Evolutionary conservation across 1,140 invertebrate genomes (phyloP).

Genomic region (Carcinoscorpius rotundicauda): DNA sequence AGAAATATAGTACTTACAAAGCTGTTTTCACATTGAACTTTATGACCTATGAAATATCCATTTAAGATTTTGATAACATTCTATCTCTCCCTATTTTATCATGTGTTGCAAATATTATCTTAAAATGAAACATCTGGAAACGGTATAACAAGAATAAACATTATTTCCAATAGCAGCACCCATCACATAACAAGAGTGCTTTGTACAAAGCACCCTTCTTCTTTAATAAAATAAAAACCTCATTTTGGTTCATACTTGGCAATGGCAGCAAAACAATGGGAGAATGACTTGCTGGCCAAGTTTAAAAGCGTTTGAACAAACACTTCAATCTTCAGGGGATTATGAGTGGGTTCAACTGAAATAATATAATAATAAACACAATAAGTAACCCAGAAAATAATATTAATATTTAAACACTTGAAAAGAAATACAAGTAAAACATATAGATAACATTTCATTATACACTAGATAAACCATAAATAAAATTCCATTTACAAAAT

Average conservation of each 20-base stretch:
- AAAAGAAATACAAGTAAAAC: background rate
- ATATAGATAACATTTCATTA: background rate
- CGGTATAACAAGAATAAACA: too few relatives aligned
- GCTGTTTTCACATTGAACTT: too few relatives aligned
- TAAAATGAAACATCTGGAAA: too few relatives aligned
- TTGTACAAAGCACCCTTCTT: too few relatives aligned
- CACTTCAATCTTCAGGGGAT: slow-evolving; percentile 89
- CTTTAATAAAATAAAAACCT: too few relatives aligned
- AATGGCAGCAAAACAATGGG: slow-evolving; percentile 94
- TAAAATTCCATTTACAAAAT: background rate
- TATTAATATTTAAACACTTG: background rate
- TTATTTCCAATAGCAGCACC: too few relatives aligned
- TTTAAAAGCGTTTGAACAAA: slow-evolving; percentile 90
- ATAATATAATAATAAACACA: background rate
- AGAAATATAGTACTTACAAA: too few relatives aligned
- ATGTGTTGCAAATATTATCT: too few relatives aligned
- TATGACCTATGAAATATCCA: too few relatives aligned
- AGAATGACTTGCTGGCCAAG: slow-evolving; percentile 91
- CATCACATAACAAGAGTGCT: too few relatives aligned
- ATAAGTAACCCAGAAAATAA: background rate
- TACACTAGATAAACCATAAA: background rate
- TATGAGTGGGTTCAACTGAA: slow-evolving; percentile 49
- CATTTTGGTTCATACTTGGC: slow-evolving; percentile 49
- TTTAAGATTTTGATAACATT: too few relatives aligned
- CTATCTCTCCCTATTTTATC: too few relatives aligned